Evolutionary conservation across 2,797 vertebrate species (phyloP).

Genomic region (Anisognathus igniventris): DNA sequence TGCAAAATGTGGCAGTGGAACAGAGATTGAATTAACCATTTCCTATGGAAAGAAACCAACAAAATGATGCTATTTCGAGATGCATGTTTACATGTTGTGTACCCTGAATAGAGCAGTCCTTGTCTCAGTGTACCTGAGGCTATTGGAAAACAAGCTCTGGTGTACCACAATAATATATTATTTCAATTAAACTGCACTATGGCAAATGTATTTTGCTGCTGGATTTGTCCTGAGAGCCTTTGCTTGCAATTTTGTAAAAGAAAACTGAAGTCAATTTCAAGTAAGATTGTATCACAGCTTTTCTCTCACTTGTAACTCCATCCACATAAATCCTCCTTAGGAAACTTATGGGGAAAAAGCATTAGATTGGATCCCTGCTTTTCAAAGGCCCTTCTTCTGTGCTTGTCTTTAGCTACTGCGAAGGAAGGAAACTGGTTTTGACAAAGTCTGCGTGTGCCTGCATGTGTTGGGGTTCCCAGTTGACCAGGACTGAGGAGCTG

Average conservation of each 20-base stretch:
- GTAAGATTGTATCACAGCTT: background rate
- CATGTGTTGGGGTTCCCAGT: background rate
- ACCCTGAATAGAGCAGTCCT: background rate
- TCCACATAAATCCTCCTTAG: background rate
- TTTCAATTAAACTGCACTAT: background rate
- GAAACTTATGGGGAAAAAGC: background rate
- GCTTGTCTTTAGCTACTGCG: background rate
- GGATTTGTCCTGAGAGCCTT: background rate
- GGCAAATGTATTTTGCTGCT: background rate
- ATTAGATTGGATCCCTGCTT: background rate
- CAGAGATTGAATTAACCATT: background rate
- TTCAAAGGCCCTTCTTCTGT: background rate
- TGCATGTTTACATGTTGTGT: background rate
- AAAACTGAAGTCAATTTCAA: background rate
- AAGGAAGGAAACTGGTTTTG: background rate
- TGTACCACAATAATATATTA: background rate
- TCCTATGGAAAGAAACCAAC: background rate
- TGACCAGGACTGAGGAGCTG: background rate
- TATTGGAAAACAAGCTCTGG: background rate
- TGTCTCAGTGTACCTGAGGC: conserved; percentile 4
- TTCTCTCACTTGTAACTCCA: background rate
- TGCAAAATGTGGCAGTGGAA: background rate
- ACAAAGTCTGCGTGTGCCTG: background rate
- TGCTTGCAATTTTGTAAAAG: background rate
- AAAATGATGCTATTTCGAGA: background rate